Evolutionary conservation across 1,140 invertebrate species (phyloP), one percentile per base, ranked within the genome.

Genomic region (Caenorhabditis inopinata): DNA sequence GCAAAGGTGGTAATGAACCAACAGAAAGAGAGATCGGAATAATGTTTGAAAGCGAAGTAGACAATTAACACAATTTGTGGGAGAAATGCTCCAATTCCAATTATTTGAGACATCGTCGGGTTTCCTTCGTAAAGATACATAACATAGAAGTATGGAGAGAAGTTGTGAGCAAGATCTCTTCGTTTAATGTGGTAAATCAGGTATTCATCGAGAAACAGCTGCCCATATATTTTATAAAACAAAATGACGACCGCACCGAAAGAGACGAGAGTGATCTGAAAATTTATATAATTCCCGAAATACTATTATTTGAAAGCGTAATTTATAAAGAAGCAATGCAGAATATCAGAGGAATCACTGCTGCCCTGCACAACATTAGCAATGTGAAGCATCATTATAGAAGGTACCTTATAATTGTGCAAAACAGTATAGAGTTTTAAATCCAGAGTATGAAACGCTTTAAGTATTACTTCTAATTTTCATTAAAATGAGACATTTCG

Each of bases 121-220:
- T 83, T 25, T 11, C n/a, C 78, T n/a, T 78, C 91, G n/a, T 91
- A 92, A 32, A 98, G 90, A 89, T 98, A 98, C 48, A 96, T 91
- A 86, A 96, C 90, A 87, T 98, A 96, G 89, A 99, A 99, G 85
- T 96, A 95, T 0, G 96, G 90, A 0, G 96, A 98, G 89, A 99
- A 99, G 90, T 99, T 99, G 88, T 99, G 97, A n/a, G 93, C 91
- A 0, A 93, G 93, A 89, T 99, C 97, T 86, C 93, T 93, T 82
- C 97, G 91, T 21, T 92, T 91, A 5, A 98, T 88, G 90, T 99
- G 97, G 90, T 98, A 98, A 14, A 98, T 90, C 82, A 96, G 93
- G 2, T 95, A 94, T 89, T 99, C 95, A 78, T 96, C 92, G 0
- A 99, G 85, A 89, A 95, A 99, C 79, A 93, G 90, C 87, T 93